phyloP scores from a whole-genome alignment of 2,888 invertebrate genomes.

The Hylaea fasciaria region DNA sequence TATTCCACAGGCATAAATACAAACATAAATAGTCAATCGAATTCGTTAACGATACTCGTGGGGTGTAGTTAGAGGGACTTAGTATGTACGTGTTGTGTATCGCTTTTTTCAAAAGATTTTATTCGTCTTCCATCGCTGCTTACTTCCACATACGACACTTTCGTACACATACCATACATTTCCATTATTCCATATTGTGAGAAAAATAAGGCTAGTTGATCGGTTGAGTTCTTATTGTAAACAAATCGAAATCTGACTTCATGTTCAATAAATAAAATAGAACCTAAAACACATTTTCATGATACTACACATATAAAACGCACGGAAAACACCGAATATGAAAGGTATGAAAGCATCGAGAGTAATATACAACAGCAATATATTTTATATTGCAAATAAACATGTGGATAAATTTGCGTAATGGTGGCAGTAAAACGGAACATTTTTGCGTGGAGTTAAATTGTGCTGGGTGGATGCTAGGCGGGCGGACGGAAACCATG shows the following conservation, averaged over 20 bases:
- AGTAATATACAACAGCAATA: slow-evolving; percentile 65
- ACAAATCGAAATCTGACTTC: slow-evolving; percentile 1
- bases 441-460: slow-evolving; percentile 42
- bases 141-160: no score
- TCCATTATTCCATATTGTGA: no score
- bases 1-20: no score
- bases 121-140: no score
- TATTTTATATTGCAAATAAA: slow-evolving; percentile 82
- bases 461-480: slow-evolving; percentile 14
- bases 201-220: no score
- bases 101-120: no score
- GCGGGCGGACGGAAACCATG: slow-evolving; percentile 8
- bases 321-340: slow-evolving; percentile 39
- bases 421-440: slow-evolving; percentile 75
- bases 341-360: slow-evolving; percentile 48
- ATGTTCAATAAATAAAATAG: not conserved
- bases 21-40: no score
- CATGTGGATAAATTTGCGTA: slow-evolving; percentile 83
- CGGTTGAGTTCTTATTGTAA: no score
- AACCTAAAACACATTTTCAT: slow-evolving; percentile 41
- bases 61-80: no score
- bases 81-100: no score
- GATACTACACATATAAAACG: slow-evolving; percentile 37
- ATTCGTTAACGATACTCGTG: no score
- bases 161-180: no score